Evolutionary conservation across 2,888 invertebrate species (phyloP).

Genomic region (Drosophila differens): DNA sequence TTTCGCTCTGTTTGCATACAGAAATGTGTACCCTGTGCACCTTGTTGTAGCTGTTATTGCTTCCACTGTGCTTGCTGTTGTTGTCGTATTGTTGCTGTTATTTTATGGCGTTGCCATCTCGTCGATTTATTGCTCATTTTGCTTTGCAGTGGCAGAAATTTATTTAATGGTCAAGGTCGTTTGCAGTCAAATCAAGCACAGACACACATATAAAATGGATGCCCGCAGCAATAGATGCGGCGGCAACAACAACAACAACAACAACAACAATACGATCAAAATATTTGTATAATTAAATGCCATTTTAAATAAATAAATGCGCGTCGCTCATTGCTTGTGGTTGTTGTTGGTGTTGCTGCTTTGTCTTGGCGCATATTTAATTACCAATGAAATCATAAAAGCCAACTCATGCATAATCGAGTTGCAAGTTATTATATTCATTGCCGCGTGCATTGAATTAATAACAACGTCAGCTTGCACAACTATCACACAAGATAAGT

Average conservation of each 20-base stretch:
- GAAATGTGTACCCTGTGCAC: constrained; percentile 20
- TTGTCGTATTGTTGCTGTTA: constrained; percentile 18
- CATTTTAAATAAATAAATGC: constrained; percentile 73
- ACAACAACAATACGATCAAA: constrained; percentile 37
- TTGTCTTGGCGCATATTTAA: constrained; percentile 71
- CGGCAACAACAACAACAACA: constrained; percentile 26
- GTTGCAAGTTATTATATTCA: constrained; percentile 60
- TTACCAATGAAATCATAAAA: constrained; percentile 74
- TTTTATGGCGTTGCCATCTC: constrained; percentile 61
- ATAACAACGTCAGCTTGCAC: constrained; percentile 26
- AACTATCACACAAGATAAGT: constrained; percentile 17
- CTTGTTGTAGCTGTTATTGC: constrained; percentile 9
- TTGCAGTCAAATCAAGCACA: constrained; percentile 67
- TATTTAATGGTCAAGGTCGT: constrained; percentile 82
- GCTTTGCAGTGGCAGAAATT: constrained; percentile 67
- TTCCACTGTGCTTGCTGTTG: constrained; percentile 15
- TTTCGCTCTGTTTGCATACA: constrained; percentile 37
- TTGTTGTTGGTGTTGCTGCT: constrained; percentile 12
- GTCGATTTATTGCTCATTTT: constrained; percentile 76
- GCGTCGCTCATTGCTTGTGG: constrained; percentile 25
- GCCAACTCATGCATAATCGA: constrained; percentile 66
- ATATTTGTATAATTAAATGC: constrained; percentile 72
- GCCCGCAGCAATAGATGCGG: constrained; percentile 28
- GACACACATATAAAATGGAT: constrained; percentile 27
- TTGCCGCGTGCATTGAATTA: constrained; percentile 45